A percentile compares a stretch with the other conserved stretches of the same genome.
phyloP scores from a whole-genome alignment of 2,888 invertebrate species.

The Nematopogon swammerdamellus region DNA sequence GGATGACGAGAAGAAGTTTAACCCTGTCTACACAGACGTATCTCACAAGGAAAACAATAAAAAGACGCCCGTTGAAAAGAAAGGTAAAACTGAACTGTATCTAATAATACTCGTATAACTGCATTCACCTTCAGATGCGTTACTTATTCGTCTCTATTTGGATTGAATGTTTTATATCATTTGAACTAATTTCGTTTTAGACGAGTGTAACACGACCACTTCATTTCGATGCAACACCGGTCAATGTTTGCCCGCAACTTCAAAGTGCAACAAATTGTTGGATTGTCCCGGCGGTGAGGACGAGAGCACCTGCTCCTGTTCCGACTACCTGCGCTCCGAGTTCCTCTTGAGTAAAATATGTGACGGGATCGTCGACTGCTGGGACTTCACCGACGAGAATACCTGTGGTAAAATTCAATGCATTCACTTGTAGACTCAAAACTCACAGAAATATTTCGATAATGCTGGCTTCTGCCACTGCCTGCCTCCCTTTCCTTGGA shows the following conservation, averaged over 20 bases:
- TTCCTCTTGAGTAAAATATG: slow-evolving; percentile 71
- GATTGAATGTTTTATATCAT: background rate
- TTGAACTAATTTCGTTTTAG: slow-evolving; percentile 17
- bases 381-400: slow-evolving; percentile 76
- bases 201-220: slow-evolving; percentile 43
- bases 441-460: no score
- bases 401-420: slow-evolving; percentile 68
- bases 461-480: no score
- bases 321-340: slow-evolving; percentile 69
- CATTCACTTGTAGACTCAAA: no score
- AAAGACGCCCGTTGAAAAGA: slow-evolving; percentile 18
- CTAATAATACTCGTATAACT: no score
- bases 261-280: slow-evolving; percentile 67
- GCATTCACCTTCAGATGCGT: no score
- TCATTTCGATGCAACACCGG: slow-evolving; percentile 61
- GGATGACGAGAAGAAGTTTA: slow-evolving; percentile 38
- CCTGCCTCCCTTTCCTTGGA: no score
- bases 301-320: slow-evolving; percentile 70
- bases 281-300: slow-evolving; percentile 71
- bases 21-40: slow-evolving; percentile 29
- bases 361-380: slow-evolving; percentile 76
- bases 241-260: slow-evolving; percentile 60
- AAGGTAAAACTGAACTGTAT: background rate
- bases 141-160: no score
- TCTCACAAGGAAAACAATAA: slow-evolving; percentile 30